Conservation (phyloP, 2,797 vertebrate species). For the Hipposideros larvatus region DNA sequence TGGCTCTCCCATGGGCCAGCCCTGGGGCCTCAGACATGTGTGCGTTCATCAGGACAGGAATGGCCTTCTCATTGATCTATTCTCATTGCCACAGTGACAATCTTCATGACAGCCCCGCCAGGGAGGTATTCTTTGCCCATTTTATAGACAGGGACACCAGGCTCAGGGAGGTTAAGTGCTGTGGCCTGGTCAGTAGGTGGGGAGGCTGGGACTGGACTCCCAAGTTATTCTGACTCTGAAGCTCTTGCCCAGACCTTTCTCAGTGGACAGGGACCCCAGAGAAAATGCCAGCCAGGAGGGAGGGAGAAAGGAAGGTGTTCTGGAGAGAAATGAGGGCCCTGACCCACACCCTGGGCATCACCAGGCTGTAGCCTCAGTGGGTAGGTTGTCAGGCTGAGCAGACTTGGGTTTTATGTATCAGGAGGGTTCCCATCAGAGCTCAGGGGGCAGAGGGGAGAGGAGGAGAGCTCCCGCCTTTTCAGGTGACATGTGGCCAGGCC, state of each 20-base stretch:
- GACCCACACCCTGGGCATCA: not conserved
- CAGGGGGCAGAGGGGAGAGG: not conserved
- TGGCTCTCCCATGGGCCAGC: not conserved
- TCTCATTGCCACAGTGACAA: not conserved
- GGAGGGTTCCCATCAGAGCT: not conserved
- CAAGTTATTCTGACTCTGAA: not conserved
- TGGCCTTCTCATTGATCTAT: rapidly evolving
- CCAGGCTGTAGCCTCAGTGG: no score
- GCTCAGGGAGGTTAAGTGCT: not conserved
- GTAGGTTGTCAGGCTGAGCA: not conserved
- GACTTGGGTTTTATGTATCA: not conserved
- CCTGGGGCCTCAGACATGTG: rapidly evolving
- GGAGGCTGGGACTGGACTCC: not conserved
- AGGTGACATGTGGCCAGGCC: not conserved
- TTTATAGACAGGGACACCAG: not conserved
- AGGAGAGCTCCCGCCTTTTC: not conserved
- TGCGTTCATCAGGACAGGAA: not conserved
- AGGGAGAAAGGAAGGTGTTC: not conserved
- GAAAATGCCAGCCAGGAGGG: slow-evolving; percentile 13
- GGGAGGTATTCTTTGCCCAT: not conserved
- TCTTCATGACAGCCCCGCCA: rapidly evolving
- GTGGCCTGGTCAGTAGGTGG: not conserved
- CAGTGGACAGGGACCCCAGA: not conserved
- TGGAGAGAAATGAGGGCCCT: not conserved
- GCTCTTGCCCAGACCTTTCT: not conserved